Percentiles rank a stretch among this genome's conserved stretches.
phyloP scores from a whole-genome alignment of 2,888 invertebrate species.

The Trichopria drosophilae region DNA sequence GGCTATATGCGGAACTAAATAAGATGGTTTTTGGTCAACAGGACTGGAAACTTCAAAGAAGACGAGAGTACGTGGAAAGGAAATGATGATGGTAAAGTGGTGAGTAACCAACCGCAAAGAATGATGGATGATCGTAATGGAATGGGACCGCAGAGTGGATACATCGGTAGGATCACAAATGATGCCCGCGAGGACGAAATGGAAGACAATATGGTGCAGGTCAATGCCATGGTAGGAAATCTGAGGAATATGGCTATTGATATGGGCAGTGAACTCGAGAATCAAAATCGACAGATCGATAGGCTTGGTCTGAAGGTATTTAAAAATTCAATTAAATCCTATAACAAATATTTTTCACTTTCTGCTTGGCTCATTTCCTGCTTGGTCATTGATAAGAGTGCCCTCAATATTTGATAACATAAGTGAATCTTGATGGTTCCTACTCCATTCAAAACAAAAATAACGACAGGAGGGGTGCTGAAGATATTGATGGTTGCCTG shows the following conservation, averaged over 20 bases:
- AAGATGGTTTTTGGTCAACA: too few species aligned
- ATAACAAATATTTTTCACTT: too few species aligned
- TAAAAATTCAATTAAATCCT: too few species aligned
- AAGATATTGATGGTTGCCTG: too few species aligned
- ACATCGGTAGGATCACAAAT: slow-evolving; percentile 94
- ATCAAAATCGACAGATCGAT: slow-evolving; percentile 93
- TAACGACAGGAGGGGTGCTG: too few species aligned
- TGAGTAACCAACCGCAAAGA: slow-evolving; percentile 86
- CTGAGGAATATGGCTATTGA: slow-evolving; percentile 97
- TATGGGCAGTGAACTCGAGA: slow-evolving; percentile 93
- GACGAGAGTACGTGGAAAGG: slow-evolving; percentile 96
- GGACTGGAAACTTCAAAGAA: slow-evolving; percentile 84
- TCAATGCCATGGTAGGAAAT: slow-evolving; percentile 93
- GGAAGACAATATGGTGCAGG: slow-evolving; percentile 95
- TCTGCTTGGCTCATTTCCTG: too few species aligned
- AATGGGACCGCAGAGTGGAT: slow-evolving; percentile 82
- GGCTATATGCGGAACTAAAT: too few species aligned
- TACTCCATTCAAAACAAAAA: too few species aligned
- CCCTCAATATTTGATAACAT: too few species aligned
- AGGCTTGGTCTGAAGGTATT: slow-evolving; percentile 95
- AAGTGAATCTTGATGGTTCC: too few species aligned
- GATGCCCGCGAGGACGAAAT: slow-evolving; percentile 97
- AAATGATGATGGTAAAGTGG: slow-evolving; percentile 93
- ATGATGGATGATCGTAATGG: slow-evolving; percentile 90
- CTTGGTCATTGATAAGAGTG: too few species aligned